Percentiles rank a stretch among this genome's conserved stretches.
Conservation (phyloP, 1,140 invertebrate species). For the Drosophila sulfurigaster region DNA sequence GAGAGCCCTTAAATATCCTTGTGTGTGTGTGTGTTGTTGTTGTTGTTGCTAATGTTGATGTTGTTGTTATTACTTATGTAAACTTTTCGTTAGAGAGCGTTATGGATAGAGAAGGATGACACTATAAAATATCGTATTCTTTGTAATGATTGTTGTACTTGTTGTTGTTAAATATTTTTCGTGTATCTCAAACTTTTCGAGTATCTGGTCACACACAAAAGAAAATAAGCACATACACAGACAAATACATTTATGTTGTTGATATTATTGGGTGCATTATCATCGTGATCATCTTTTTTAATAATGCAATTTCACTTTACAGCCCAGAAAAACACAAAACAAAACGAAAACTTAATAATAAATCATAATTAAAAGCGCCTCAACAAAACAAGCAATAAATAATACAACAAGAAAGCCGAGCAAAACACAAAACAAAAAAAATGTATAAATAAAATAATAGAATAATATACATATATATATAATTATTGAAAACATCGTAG, state of each 20-base stretch:
- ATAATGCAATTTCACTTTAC: conserved; percentile 46
- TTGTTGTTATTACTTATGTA: conserved; percentile 4
- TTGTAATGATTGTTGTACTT: conserved; percentile 30
- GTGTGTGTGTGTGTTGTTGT: conserved; percentile 14
- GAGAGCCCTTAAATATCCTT: conserved; percentile 25
- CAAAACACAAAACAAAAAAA: conserved; percentile 26
- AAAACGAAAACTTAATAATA: conserved; percentile 35
- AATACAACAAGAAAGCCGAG: conserved; percentile 21
- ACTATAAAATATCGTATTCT: not conserved
- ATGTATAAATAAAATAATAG: conserved; percentile 45
- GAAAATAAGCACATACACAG: conserved; percentile 4
- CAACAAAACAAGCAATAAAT: conserved; percentile 65
- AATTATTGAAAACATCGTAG: conserved; percentile 45
- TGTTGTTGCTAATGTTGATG: conserved; percentile 1
- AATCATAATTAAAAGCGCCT: conserved; percentile 60
- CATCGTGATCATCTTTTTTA: conserved; percentile 1
- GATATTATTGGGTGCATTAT: conserved; percentile 11
- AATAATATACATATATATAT: conserved; percentile 17
- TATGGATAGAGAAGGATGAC: not conserved
- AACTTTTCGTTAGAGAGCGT: not conserved
- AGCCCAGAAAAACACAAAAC: conserved; percentile 31
- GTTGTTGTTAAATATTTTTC: conserved; percentile 32
- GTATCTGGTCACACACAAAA: conserved; percentile 22
- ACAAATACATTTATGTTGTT: conserved; percentile 11
- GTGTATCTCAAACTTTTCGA: conserved; percentile 16